Evolutionary conservation across 2,113 vertebrate species (phyloP), one percentile per base, ranked within the genome.

Genomic region (Varanus salvator): DNA sequence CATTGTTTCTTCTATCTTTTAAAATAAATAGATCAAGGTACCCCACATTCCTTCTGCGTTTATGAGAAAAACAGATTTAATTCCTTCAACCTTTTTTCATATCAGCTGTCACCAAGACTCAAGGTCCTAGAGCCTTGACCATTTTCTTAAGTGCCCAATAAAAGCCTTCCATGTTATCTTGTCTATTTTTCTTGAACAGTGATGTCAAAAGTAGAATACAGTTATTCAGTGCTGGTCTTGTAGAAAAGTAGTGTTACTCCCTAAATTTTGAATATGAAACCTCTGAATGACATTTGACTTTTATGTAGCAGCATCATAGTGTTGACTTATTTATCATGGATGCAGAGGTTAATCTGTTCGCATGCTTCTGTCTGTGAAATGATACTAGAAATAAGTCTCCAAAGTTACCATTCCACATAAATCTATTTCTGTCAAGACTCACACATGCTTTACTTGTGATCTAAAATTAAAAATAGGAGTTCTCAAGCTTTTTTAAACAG

Each of bases 151-250:
- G n/a, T 48, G 7, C 66, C n/a, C 66, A 54, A 3, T 83, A 19
- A 34, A 82, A 8, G 17, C n/a, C 11, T 83, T 38, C 4, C n/a
- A 83, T 25, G 64, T 19, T 64, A 66, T 12, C 54, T 29, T 38
- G 80, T 34, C n/a, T 83, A 38, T 60, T 82, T 44, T 64, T n/a
- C 54, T 82, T 82, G 80, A 81, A 81, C 50, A 81, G 15, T 80
- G 3, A 21, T 82, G 54, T 31, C 17, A 57, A 60, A 54, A 54
- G 54, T 54, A 17, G 19, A 77, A 77, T 19, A 23, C 5, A 44
- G 34, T 77, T 44, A 21, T 77, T 14, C 75, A 38, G 44, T 2
- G 23, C 14, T 14, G 38, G 8, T 48, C 21, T 77, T 77, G 25
- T n/a, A 72, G 27, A 72, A 12, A 21, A 48, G 17, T 48, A 23